phyloP scores from a whole-genome alignment of 2,113 vertebrate genomes.

The Cnemophilus loriae region DNA sequence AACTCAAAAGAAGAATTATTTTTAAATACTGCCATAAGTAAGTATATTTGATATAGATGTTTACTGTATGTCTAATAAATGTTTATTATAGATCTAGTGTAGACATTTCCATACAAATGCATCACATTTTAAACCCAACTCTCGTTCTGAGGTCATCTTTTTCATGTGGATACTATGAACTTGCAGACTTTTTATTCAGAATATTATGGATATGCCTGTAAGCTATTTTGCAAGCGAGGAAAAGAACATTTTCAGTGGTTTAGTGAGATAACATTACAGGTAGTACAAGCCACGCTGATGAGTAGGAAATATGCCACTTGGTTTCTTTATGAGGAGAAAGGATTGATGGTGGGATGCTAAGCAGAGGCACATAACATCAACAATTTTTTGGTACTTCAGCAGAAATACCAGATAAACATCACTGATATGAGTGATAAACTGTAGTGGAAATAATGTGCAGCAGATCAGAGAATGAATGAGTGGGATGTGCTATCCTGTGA shows the following conservation, averaged over 20 bases:
- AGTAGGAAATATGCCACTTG: neutral
- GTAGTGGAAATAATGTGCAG: neutral
- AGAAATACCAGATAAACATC: neutral
- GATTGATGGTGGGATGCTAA: neutral
- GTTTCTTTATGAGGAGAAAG: neutral
- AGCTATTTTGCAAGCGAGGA: neutral
- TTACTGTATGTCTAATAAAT: neutral
- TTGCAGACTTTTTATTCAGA: neutral
- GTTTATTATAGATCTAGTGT: neutral
- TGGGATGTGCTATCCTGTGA: neutral
- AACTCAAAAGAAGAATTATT: constrained; percentile 72
- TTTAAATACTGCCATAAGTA: constrained; percentile 73
- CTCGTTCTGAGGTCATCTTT: neutral
- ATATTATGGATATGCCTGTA: neutral
- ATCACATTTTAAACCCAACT: neutral
- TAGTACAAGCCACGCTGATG: neutral
- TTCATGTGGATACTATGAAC: neutral
- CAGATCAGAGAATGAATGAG: neutral
- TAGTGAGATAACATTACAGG: neutral
- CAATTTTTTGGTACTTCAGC: neutral
- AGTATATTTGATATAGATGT: neutral
- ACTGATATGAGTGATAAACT: neutral
- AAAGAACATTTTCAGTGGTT: neutral
- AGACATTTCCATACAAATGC: neutral
- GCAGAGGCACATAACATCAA: neutral